These are phyloP conservation scores for Metopia argyrocephala DNA, from an alignment of 2,888 invertebrate genomes.

Conservation along the genomic window DNA sequence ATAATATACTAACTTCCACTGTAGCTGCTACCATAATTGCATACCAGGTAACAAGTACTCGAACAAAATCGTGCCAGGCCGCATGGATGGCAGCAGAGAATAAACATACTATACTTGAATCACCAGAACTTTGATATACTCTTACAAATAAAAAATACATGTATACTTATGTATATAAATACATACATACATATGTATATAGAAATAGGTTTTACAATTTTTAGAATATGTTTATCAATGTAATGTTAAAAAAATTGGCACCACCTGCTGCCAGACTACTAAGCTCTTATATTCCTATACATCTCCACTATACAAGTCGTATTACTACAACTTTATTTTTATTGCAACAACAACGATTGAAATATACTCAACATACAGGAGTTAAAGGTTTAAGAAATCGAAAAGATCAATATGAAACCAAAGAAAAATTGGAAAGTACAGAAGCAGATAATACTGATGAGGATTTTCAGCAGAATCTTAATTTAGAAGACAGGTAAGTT, in stretches of 20 bases:
- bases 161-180: background rate
- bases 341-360: constrained; percentile 65
- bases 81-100: constrained; percentile 79
- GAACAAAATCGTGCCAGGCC: constrained; percentile 78
- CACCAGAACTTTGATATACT: constrained; percentile 70
- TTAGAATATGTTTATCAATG: constrained; percentile 35
- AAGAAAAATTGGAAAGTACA: constrained; percentile 30
- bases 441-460: constrained; percentile 63
- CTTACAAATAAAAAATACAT: no score
- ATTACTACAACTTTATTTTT: background rate
- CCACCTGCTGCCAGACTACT: background rate
- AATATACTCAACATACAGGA: constrained; percentile 75
- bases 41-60: constrained; percentile 76
- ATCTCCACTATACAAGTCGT: background rate
- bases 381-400: constrained; percentile 75
- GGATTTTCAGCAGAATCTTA: constrained; percentile 66
- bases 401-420: constrained; percentile 71
- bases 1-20: constrained; percentile 76
- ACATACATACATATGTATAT: background rate
- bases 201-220: constrained; percentile 30
- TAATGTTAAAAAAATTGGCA: background rate
- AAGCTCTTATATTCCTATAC: background rate
- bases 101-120: constrained; percentile 77
- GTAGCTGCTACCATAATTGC: constrained; percentile 73
- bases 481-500: constrained; percentile 72